Conservation (phyloP, 1,140 invertebrate genomes). For the Artemia franciscana region DNA sequence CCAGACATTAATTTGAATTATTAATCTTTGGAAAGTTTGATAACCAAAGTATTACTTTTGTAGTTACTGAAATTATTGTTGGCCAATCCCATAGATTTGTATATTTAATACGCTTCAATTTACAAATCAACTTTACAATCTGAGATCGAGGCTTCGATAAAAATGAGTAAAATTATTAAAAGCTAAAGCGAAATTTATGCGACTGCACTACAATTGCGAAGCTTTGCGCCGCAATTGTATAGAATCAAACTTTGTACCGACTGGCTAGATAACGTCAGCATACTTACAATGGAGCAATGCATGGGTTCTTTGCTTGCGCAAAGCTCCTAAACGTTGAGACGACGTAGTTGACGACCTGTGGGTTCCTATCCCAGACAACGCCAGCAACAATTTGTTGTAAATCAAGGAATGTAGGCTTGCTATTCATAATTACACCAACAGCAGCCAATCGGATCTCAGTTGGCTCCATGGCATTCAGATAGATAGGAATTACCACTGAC, state of each 20-base stretch:
- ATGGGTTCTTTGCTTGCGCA: slow-evolving; percentile 9
- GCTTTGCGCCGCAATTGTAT: background rate
- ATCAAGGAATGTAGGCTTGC: slow-evolving; percentile 8
- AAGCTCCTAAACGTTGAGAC: slow-evolving; percentile 6
- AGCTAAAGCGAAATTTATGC: too few relatives aligned
- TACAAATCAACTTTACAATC: too few relatives aligned
- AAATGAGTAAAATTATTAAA: too few relatives aligned
- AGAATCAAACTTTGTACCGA: background rate
- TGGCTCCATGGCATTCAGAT: slow-evolving; percentile 5
- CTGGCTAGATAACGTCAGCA: background rate
- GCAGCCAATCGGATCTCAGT: slow-evolving; percentile 5
- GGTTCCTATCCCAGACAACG: slow-evolving; percentile 8
- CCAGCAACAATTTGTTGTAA: slow-evolving; percentile 9
- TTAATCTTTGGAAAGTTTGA: too few relatives aligned
- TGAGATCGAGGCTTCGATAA: too few relatives aligned
- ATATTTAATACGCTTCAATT: too few relatives aligned
- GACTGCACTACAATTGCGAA: too few relatives aligned
- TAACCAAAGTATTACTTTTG: too few relatives aligned
- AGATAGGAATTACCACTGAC: slow-evolving; percentile 5
- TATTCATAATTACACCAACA: background rate
- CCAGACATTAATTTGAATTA: too few relatives aligned
- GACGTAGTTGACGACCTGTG: slow-evolving; percentile 8
- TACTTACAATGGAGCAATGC: slow-evolving; percentile 6
- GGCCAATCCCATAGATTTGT: too few relatives aligned
- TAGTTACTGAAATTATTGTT: too few relatives aligned